Conservation (phyloP, 1,140 invertebrate genomes). For the Drosophila saltans region DNA sequence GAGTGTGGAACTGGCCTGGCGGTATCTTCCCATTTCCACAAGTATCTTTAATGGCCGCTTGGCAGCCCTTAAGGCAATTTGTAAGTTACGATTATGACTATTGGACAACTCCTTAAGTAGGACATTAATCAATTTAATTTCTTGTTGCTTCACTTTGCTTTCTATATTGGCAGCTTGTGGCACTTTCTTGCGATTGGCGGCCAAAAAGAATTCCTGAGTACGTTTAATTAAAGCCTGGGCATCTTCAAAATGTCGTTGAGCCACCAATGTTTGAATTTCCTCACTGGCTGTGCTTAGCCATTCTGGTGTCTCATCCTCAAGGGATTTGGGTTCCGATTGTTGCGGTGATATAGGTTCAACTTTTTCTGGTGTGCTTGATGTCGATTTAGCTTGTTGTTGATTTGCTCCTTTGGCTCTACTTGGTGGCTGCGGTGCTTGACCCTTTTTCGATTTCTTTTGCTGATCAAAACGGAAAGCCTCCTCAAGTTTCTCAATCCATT, state of each 20-base stretch:
- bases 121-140: slow-evolving; percentile 91
- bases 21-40: slow-evolving; percentile 86
- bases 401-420: slow-evolving; percentile 84
- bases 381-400: slow-evolving; percentile 84
- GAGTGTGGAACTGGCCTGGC: slow-evolving; percentile 68
- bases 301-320: slow-evolving; percentile 88
- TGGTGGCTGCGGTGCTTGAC: slow-evolving; percentile 85
- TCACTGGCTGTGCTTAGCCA: slow-evolving; percentile 97
- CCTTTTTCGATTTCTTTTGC: slow-evolving; percentile 84
- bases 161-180: slow-evolving; percentile 63
- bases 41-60: slow-evolving; percentile 91
- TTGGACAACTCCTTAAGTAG: slow-evolving; percentile 95
- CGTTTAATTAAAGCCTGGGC: slow-evolving; percentile 94
- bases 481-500: slow-evolving; percentile 97
- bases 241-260: slow-evolving; percentile 98
- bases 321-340: slow-evolving; percentile 84
- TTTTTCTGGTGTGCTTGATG: slow-evolving; percentile 62
- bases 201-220: slow-evolving; percentile 86
- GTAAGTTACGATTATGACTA: slow-evolving; percentile 93
- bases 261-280: slow-evolving; percentile 97
- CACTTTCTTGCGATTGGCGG: slow-evolving; percentile 48
- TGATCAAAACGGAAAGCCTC: slow-evolving; percentile 93
- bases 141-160: slow-evolving; percentile 88
- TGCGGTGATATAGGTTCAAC: slow-evolving; percentile 67
- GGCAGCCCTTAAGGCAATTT: slow-evolving; percentile 95